A percentile compares a stretch with the other conserved stretches of the same genome.
Conservation (phyloP, 2,113 vertebrate genomes). For the Pomatostomus ruficeps region DNA sequence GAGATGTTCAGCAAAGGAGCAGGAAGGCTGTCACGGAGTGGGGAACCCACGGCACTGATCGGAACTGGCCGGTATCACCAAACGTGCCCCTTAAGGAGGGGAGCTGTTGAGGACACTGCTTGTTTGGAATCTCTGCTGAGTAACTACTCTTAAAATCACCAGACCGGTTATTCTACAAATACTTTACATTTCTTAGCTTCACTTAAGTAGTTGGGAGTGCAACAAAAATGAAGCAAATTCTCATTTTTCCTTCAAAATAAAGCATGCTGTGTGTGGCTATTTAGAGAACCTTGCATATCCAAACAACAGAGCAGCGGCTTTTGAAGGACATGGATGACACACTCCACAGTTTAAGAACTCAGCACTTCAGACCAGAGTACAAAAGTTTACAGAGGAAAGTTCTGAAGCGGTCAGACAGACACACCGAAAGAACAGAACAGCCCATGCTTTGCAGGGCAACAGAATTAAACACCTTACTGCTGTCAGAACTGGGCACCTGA, state of each 20-base stretch:
- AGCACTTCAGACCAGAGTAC: neutral
- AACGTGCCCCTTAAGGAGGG: neutral
- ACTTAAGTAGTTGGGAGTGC: neutral
- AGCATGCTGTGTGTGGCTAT: neutral
- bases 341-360: neutral
- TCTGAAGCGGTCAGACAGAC: neutral
- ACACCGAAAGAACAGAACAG: neutral
- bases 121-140: neutral
- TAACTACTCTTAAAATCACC: neutral
- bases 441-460: neutral
- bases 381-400: neutral
- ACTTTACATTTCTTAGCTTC: neutral
- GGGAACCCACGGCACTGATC: rapidly evolving
- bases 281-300: neutral
- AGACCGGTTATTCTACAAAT: neutral
- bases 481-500: neutral
- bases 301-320: neutral
- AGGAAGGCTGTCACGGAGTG: neutral
- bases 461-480: neutral
- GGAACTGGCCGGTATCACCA: neutral
- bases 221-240: neutral
- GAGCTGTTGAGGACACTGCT: neutral
- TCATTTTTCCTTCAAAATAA: neutral
- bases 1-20: neutral
- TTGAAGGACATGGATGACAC: neutral